Conservation (phyloP, 2,888 invertebrate species). For the Meloe dianella region DNA sequence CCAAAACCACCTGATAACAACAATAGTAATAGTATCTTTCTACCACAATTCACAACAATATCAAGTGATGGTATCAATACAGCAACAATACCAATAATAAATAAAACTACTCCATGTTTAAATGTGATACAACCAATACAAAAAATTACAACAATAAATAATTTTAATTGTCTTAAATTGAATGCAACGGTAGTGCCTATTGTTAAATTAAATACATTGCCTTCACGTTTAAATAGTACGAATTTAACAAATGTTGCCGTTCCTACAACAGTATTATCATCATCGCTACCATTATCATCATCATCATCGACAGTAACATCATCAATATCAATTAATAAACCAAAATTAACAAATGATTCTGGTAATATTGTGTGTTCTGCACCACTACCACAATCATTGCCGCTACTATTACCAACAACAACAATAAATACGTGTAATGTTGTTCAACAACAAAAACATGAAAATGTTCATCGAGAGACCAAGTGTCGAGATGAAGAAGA, state of each 20-base stretch:
- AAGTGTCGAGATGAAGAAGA: constrained; percentile 36
- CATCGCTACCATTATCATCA: constrained; percentile 32
- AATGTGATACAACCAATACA: constrained; percentile 56
- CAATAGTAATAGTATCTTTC: constrained; percentile 41
- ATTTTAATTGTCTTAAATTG: constrained; percentile 58
- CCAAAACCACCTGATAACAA: constrained; percentile 54
- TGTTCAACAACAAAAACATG: background rate
- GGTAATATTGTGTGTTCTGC: constrained; percentile 6
- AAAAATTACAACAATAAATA: constrained; percentile 54
- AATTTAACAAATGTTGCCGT: constrained; percentile 53
- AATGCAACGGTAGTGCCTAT: constrained; percentile 60
- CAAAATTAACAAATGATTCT: constrained; percentile 42
- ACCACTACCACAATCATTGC: background rate
- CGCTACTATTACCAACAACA: background rate
- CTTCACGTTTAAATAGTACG: constrained; percentile 49
- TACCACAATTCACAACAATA: constrained; percentile 55
- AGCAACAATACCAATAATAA: constrained; percentile 50
- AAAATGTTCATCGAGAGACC: constrained; percentile 26
- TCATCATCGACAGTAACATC: constrained; percentile 30
- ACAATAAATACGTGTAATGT: background rate
- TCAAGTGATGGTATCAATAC: constrained; percentile 48
- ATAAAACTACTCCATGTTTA: constrained; percentile 51
- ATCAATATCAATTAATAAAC: constrained; percentile 47
- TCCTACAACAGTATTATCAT: constrained; percentile 44
- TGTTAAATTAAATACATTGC: constrained; percentile 58